Conservation (phyloP, 2,113 vertebrate genomes). For the Calidris pugnax region DNA sequence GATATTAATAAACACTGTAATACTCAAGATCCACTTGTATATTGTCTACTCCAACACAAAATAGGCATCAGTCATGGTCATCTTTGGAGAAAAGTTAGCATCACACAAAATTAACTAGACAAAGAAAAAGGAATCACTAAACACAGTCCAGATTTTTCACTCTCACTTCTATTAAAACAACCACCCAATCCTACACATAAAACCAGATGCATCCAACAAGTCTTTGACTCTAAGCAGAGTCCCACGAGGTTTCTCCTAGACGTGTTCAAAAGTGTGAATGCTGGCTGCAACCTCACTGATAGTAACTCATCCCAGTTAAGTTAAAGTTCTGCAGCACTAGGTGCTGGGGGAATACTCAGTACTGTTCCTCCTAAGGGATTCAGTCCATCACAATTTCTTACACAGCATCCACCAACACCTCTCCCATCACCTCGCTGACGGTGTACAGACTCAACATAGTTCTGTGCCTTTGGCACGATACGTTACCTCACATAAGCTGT, state of each 20-base stretch:
- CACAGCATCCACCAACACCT: not conserved
- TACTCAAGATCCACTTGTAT: not conserved
- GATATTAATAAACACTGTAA: not conserved
- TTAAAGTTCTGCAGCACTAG: not conserved
- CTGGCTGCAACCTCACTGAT: not conserved
- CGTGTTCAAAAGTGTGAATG: not conserved
- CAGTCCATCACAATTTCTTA: not conserved
- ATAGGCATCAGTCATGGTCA: not conserved
- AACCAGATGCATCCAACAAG: not conserved
- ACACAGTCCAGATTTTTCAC: not conserved
- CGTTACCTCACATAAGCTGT: not conserved
- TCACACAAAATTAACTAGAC: not conserved
- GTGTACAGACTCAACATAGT: not conserved
- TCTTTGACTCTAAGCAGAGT: not conserved
- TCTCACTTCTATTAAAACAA: not conserved
- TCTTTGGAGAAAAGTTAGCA: not conserved
- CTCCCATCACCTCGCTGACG: not conserved
- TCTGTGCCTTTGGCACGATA: not conserved
- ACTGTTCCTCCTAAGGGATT: not conserved
- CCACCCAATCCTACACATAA: not conserved
- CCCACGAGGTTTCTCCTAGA: not conserved
- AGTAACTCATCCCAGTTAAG: not conserved
- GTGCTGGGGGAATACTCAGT: not conserved
- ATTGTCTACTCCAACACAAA: not conserved
- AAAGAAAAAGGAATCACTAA: not conserved